These are phyloP conservation scores for Heteromormyrus szaboi DNA, from an alignment of 2,797 vertebrate species.

Conservation along the genomic window DNA sequence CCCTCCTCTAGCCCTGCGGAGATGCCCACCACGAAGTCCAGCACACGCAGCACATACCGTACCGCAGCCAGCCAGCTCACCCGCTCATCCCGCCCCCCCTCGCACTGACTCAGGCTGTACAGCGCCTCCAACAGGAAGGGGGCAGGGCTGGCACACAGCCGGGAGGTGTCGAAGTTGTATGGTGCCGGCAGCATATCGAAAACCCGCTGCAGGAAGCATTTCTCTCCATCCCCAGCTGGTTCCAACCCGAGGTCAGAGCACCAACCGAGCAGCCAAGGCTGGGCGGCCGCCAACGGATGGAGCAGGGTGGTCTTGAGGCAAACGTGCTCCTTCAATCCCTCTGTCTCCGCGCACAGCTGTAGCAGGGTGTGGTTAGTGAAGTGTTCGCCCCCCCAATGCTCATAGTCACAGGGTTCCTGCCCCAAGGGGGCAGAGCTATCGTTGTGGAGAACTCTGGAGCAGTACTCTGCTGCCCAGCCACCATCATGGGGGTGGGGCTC, in stretches of 20 bases:
- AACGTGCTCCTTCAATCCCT: constrained; percentile 64
- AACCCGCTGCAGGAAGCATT: constrained; percentile 74
- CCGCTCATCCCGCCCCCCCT: constrained; percentile 60
- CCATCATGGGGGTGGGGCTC: constrained; percentile 49
- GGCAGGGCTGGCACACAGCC: constrained; percentile 68
- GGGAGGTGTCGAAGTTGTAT: constrained; percentile 65
- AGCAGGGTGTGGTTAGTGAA: constrained; percentile 60
- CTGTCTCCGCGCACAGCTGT: constrained; percentile 53
- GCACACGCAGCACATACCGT: constrained; percentile 71
- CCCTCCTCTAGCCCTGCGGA: constrained; percentile 63
- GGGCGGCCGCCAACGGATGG: constrained; percentile 44
- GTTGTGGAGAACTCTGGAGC: constrained; percentile 51
- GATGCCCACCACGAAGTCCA: constrained; percentile 74
- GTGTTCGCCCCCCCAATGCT: constrained; percentile 50
- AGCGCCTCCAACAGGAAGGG: constrained; percentile 67
- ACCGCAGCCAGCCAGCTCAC: constrained; percentile 62
- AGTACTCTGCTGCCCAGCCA: constrained; percentile 62
- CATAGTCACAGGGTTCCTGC: constrained; percentile 57
- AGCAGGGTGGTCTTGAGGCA: constrained; percentile 69
- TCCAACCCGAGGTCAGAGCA: constrained; percentile 56
- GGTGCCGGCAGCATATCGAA: constrained; percentile 70
- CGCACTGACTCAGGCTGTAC: constrained; percentile 67
- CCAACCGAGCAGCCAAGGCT: constrained; percentile 54
- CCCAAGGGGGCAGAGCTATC: constrained; percentile 35
- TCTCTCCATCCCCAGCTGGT: constrained; percentile 47